Percentiles rank a stretch among this genome's conserved stretches.
These are phyloP conservation scores for Chamaetylas fuelleborni DNA, from an alignment of 2,113 vertebrate species.

Conservation along the genomic window DNA sequence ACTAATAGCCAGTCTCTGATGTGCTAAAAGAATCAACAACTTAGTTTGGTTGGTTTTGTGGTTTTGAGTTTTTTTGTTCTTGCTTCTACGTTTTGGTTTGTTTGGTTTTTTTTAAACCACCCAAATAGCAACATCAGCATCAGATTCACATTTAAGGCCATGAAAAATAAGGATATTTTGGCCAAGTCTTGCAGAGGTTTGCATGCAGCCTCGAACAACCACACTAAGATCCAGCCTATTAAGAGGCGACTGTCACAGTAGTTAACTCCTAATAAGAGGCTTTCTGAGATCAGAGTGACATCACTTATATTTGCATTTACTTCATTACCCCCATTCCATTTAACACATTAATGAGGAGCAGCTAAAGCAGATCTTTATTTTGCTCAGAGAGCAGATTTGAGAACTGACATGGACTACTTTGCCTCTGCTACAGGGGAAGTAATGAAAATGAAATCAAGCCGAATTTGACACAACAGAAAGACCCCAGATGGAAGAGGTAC, in stretches of 20 bases:
- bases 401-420: neutral
- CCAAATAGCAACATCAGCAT: neutral
- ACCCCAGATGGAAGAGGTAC: neutral
- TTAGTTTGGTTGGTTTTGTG: neutral
- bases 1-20: neutral
- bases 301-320: neutral
- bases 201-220: neutral
- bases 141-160: neutral
- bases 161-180: neutral
- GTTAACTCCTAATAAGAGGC: neutral
- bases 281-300: neutral
- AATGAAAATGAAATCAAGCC: neutral
- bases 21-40: neutral
- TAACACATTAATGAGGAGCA: neutral
- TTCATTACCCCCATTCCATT: neutral
- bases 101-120: neutral
- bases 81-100: neutral
- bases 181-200: neutral
- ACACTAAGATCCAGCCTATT: neutral
- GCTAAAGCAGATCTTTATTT: neutral
- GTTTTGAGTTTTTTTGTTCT: neutral
- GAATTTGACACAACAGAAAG: neutral
- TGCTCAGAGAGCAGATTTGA: neutral
- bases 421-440: neutral
- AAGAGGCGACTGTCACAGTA: neutral